Evolutionary conservation across 2,797 vertebrate genomes (phyloP).

Genomic region (Lutjanus argentimaculatus): DNA sequence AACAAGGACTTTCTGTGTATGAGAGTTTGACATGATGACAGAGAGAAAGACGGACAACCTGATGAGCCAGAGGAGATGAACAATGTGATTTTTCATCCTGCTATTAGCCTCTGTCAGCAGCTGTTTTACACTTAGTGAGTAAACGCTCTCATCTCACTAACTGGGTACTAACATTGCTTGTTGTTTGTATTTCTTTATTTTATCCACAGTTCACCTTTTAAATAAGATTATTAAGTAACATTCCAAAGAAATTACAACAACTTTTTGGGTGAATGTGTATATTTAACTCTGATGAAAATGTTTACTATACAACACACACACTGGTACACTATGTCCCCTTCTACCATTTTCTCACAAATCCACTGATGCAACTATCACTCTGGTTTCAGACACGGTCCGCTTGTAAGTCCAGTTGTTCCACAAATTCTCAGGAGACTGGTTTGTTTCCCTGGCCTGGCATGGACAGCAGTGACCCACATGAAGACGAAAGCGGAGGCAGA

Average conservation of each 20-base stretch:
- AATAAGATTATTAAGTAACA: neutral
- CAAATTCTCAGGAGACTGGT: conserved; percentile 47
- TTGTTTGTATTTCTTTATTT: neutral
- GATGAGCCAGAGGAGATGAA: conserved; percentile 58
- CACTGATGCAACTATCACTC: conserved; percentile 53
- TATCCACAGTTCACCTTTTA: conserved; percentile 4
- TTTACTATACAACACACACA: neutral
- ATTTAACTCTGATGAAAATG: conserved; percentile 8
- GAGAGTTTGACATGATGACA: conserved; percentile 64
- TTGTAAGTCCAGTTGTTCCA: conserved; percentile 51
- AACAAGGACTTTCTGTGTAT: conserved; percentile 36
- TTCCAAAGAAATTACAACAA: neutral
- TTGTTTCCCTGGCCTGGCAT: conserved; percentile 51
- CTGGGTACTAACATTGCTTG: conserved; percentile 23
- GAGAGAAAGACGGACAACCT: conserved; percentile 47
- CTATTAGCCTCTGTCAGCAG: conserved; percentile 56
- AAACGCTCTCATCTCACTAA: conserved; percentile 46
- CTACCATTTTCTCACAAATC: conserved; percentile 17
- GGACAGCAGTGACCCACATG: conserved; percentile 72
- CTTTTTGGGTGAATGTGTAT: neutral
- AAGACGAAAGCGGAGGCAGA: conserved; percentile 50
- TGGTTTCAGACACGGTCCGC: conserved; percentile 61
- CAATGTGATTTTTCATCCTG: conserved; percentile 73
- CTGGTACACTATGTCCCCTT: conserved; percentile 1
- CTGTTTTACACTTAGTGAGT: conserved; percentile 75